Percentiles rank a stretch among this genome's conserved stretches.
Conservation (phyloP, 2,888 invertebrate genomes). For the Pristionchus exspectatus region DNA sequence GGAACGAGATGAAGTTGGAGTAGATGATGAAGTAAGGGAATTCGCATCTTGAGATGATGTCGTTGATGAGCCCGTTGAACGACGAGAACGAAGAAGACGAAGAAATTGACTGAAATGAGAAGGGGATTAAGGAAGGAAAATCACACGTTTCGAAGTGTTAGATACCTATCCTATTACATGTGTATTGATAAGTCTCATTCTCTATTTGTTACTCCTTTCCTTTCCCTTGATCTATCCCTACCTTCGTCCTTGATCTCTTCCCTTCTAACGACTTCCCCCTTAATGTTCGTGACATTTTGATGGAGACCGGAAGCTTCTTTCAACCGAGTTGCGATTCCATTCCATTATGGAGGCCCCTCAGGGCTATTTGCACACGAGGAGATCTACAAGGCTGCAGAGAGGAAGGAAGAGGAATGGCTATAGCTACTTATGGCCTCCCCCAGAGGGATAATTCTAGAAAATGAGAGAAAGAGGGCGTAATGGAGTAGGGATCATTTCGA, state of each 20-base stretch:
- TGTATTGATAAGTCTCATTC: background rate
- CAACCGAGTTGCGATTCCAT: conserved; percentile 16
- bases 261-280: background rate
- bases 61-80: conserved; percentile 14
- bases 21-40: conserved; percentile 34
- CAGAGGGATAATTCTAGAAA: conserved; percentile 39
- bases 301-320: background rate
- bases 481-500: conserved; percentile 33
- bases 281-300: background rate
- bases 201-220: background rate
- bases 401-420: background rate
- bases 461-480: background rate
- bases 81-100: conserved; percentile 53
- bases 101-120: conserved; percentile 48
- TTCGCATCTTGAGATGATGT: conserved; percentile 5
- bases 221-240: background rate
- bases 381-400: conserved; percentile 5
- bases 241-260: background rate
- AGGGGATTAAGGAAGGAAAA: background rate
- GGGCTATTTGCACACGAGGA: conserved; percentile 39
- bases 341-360: background rate
- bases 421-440: conserved; percentile 18
- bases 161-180: background rate
- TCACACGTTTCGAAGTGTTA: too few relatives aligned
- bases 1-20: conserved; percentile 54